Percentiles rank a stretch among this genome's conserved stretches.
Conservation (phyloP, 2,113 vertebrate genomes). For the Numenius arquata region DNA sequence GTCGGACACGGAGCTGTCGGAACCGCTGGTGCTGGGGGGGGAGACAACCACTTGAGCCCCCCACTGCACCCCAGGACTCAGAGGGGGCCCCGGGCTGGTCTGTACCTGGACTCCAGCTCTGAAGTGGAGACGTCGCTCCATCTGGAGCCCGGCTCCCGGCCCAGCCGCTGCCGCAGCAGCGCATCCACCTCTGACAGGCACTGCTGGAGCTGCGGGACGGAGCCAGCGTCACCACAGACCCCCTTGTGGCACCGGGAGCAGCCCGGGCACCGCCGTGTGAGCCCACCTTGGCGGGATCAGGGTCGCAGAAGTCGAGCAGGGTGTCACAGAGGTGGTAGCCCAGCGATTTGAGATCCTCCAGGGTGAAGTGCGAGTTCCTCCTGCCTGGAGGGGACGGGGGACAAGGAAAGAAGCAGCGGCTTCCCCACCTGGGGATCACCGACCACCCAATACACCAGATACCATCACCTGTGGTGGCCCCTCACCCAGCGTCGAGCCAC, state of each 20-base stretch:
- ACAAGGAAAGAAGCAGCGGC: background rate
- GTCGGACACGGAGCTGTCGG: slow-evolving; percentile 86
- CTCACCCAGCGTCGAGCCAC: slow-evolving; percentile 88
- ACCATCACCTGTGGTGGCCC: fast-evolving
- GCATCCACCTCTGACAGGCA: slow-evolving; percentile 73
- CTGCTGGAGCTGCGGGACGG: slow-evolving; percentile 49
- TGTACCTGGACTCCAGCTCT: slow-evolving; percentile 89
- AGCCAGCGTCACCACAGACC: fast-evolving
- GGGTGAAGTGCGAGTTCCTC: slow-evolving; percentile 86
- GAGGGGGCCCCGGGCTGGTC: fast-evolving
- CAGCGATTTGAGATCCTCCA: slow-evolving; percentile 83
- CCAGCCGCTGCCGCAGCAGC: slow-evolving; percentile 68
- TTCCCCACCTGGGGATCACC: background rate
- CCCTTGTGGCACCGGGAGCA: fast-evolving
- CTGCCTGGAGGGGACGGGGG: slow-evolving; percentile 62
- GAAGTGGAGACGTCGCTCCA: slow-evolving; percentile 77
- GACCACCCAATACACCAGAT: fast-evolving
- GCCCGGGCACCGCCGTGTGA: fast-evolving
- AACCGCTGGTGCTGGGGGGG: slow-evolving; percentile 83
- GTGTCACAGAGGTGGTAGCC: slow-evolving; percentile 89
- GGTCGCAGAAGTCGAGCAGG: slow-evolving; percentile 90
- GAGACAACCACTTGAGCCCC: background rate
- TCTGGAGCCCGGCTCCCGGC: slow-evolving; percentile 53
- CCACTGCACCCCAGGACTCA: fast-evolving
- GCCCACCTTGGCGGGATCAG: slow-evolving; percentile 84